A percentile compares a stretch with the other conserved stretches of the same genome.
phyloP scores from a whole-genome alignment of 2,888 invertebrate species.

The Torymus aiolomorphi region DNA sequence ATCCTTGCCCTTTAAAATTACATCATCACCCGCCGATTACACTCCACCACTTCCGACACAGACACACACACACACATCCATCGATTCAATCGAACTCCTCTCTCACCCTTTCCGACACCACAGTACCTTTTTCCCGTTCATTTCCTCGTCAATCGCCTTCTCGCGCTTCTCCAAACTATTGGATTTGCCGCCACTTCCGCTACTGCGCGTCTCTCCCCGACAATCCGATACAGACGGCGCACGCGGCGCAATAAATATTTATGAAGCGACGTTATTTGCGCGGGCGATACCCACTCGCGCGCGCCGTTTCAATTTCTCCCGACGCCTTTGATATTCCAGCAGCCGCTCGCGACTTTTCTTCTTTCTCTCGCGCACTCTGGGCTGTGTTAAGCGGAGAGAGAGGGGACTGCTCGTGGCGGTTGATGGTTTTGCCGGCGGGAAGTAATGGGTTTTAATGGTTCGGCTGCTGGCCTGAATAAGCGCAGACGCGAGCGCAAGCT shows the following conservation, averaged over 20 bases:
- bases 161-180: conserved; percentile 29
- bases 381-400: too few species aligned
- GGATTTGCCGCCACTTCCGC: conserved; percentile 7
- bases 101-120: neutral
- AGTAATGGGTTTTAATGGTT: neutral
- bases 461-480: neutral
- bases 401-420: neutral
- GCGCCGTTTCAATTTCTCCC: conserved; percentile 41
- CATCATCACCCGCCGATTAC: too few species aligned
- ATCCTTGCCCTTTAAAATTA: too few species aligned
- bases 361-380: too few species aligned
- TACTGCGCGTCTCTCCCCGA: conserved; percentile 12
- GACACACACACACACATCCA: neutral
- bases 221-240: conserved; percentile 37
- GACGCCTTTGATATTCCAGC: conserved; percentile 36
- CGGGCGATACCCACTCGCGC: conserved; percentile 6
- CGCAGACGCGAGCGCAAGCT: too few species aligned
- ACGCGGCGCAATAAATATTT: conserved; percentile 51
- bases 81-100: conserved; percentile 7
- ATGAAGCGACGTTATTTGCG: conserved; percentile 49
- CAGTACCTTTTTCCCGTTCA: conserved; percentile 41
- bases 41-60: too few species aligned
- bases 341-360: neutral
- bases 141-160: conserved; percentile 40
- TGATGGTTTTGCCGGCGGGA: neutral